Conservation (phyloP, 2,797 vertebrate species). For the Coendou prehensilis region DNA sequence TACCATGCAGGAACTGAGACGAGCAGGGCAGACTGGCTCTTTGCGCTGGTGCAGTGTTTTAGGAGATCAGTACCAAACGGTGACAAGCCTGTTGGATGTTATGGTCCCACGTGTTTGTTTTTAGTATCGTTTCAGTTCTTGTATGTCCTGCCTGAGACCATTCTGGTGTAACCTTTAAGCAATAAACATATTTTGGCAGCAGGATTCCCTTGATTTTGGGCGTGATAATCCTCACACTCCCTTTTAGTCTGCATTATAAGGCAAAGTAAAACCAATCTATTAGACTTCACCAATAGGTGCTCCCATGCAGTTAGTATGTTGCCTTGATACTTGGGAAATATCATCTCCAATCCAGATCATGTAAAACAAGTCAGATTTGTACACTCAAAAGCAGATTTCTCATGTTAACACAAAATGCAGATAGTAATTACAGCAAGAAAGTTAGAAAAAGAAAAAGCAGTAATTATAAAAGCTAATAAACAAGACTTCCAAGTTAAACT, state of each 20-base stretch:
- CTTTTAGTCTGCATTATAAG: background rate
- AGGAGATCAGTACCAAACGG: background rate
- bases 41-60: background rate
- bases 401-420: background rate
- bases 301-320: background rate
- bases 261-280: background rate
- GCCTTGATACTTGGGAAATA: slow-evolving; percentile 35
- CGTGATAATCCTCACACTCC: background rate
- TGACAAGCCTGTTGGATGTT: background rate
- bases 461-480: slow-evolving; percentile 75
- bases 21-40: background rate
- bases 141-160: background rate
- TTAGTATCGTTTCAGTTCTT: background rate
- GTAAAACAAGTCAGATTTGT: slow-evolving; percentile 6
- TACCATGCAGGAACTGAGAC: background rate
- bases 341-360: background rate
- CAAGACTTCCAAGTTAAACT: slow-evolving; percentile 70
- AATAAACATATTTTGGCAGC: background rate
- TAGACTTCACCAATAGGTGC: slow-evolving; percentile 42
- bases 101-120: background rate
- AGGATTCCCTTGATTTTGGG: background rate
- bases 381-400: background rate
- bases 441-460: slow-evolving; percentile 34
- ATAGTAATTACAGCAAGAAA: background rate
- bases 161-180: background rate